These are phyloP conservation scores for Dicyrtoma fusca DNA, from an alignment of 2,888 invertebrate species.

Conservation along the genomic window DNA sequence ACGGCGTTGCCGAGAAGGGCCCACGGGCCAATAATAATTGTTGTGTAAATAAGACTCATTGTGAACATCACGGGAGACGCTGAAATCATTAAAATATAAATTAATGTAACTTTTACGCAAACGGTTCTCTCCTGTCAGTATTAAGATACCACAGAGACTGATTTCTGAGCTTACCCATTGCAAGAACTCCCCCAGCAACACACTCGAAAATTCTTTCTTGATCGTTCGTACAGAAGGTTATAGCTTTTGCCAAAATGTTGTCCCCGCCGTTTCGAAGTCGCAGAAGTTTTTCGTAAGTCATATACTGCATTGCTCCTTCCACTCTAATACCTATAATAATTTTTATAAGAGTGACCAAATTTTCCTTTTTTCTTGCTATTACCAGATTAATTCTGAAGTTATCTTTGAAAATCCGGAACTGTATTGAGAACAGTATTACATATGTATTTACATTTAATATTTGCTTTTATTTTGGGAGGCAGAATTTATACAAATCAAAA, in stretches of 20 bases:
- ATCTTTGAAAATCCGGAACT: too few relatives aligned
- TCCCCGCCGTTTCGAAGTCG: constrained; percentile 59
- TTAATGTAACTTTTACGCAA: too few relatives aligned
- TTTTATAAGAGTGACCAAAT: too few relatives aligned
- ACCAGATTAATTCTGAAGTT: too few relatives aligned
- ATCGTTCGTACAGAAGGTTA: constrained; percentile 60
- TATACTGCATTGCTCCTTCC: constrained; percentile 58
- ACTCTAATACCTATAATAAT: constrained; percentile 57
- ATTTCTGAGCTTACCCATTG: constrained; percentile 57
- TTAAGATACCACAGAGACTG: background rate
- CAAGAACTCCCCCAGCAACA: constrained; percentile 58
- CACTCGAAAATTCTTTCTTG: constrained; percentile 60
- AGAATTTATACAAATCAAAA: too few relatives aligned
- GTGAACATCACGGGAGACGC: constrained; percentile 60
- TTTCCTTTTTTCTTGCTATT: too few relatives aligned
- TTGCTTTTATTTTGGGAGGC: too few relatives aligned
- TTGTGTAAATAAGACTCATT: constrained; percentile 60
- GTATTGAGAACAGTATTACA: too few relatives aligned
- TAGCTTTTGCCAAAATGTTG: constrained; percentile 60
- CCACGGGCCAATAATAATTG: constrained; percentile 61
- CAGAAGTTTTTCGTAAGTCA: constrained; percentile 61
- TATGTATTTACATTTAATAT: too few relatives aligned
- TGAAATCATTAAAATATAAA: too few relatives aligned
- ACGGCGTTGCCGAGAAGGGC: constrained; percentile 60
- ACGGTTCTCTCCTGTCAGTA: too few relatives aligned